These are phyloP conservation scores for Dinomys branickii DNA, from an alignment of 2,113 vertebrate species.

Conservation along the genomic window DNA sequence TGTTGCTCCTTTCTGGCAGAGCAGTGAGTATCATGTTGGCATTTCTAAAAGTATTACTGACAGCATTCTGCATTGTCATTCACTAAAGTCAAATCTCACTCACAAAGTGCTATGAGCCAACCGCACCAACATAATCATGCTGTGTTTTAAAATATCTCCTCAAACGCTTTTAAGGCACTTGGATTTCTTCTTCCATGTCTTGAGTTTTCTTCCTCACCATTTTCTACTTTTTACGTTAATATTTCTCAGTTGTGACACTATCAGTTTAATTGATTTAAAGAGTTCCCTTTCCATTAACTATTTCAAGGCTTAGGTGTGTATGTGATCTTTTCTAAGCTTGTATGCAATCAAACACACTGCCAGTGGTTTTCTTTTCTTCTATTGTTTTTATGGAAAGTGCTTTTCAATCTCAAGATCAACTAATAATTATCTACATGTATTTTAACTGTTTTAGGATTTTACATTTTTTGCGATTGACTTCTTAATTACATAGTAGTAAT, in stretches of 20 bases:
- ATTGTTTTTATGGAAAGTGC: not conserved
- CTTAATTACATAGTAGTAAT: not conserved
- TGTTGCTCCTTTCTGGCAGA: not conserved
- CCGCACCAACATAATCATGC: not conserved
- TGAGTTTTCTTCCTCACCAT: not conserved
- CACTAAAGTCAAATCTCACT: not conserved
- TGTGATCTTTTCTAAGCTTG: not conserved
- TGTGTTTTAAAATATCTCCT: conserved; percentile 27
- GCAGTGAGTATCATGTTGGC: not conserved
- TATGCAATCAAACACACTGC: not conserved
- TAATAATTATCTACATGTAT: not conserved
- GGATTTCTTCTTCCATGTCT: not conserved
- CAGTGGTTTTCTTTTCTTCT: not conserved
- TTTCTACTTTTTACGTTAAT: not conserved
- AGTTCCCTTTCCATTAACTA: conserved; percentile 7
- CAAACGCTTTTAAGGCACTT: not conserved
- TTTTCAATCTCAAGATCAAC: not conserved
- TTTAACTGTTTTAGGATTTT: not conserved
- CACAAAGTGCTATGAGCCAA: not conserved
- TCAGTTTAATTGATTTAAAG: not conserved
- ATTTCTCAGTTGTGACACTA: not conserved
- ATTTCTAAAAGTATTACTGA: not conserved
- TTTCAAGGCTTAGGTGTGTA: not conserved
- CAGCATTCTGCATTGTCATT: not conserved
- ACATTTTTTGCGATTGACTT: not conserved